Evolutionary conservation across 2,888 invertebrate genomes (phyloP), one percentile per base, ranked within the genome.

Genomic region (Drosophila pseudotalamancana): DNA sequence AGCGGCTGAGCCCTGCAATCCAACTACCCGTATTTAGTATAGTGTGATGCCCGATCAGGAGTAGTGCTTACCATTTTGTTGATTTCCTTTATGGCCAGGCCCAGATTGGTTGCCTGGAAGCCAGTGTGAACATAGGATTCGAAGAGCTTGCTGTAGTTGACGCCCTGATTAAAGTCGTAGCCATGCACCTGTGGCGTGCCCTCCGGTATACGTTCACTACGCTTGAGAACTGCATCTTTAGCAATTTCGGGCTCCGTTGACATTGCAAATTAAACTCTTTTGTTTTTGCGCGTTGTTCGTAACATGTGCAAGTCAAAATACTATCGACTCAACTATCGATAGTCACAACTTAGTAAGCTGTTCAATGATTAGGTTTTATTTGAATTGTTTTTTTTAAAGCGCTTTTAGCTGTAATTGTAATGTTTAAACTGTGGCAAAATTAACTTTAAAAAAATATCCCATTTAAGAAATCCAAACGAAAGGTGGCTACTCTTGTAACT

Each of bases 21-120:
- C 46, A 97, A 93, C 94, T 94, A 56, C 11, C 57, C 49, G 60
- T 69, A 25, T 70, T 61, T 66, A 53, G 56, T 46, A 46, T 27
- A 57, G 39, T 16, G 25, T 11, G 5, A 16, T 18, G 14, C 6
- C 6, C 3, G n/a, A 3, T 35, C 46, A 19, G 8, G 14, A 16
- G 1, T 6, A 23, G 8, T 54, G 78, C 79, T 78, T 92, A 94
- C 94, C 99, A 99, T 99, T 93, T 94, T 95, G 83, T 97, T 96
- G 65, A 99, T 95, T 93, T 99, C 98, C 49, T 95, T 93, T 0
- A 99, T 95, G 0, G 98, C 98, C 84, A 95, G 92, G 0, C 97
- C 98, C 90, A 99, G 96, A 93, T 96, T 98, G 0, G 98, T 98
- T 0, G 99, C 98, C 93, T 99, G 99, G 91, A 99, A 99, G n/a